Evolutionary conservation across 2,888 invertebrate genomes (phyloP).

Genomic region (Schrankia costaestrigalis): DNA sequence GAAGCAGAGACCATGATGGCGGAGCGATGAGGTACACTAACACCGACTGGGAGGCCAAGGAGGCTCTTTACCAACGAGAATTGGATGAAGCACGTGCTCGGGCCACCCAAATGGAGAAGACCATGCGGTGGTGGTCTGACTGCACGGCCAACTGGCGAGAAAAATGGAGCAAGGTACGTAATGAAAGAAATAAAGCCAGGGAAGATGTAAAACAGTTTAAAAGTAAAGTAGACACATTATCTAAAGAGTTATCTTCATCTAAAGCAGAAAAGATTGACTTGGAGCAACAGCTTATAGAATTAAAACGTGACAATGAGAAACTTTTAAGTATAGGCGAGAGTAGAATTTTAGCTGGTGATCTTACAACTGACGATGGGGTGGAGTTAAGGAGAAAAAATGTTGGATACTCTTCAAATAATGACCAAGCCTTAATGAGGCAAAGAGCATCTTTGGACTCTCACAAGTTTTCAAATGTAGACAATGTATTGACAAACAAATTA

Average conservation of each 20-base stretch:
- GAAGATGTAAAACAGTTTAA: slow-evolving; percentile 93
- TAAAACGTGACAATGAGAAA: slow-evolving; percentile 91
- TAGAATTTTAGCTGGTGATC: slow-evolving; percentile 62
- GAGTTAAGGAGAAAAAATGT: slow-evolving; percentile 64
- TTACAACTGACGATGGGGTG: slow-evolving; percentile 64
- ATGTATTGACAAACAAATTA: slow-evolving; percentile 64
- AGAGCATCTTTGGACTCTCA: slow-evolving; percentile 71
- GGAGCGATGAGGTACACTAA: slow-evolving; percentile 83
- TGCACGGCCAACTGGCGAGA: slow-evolving; percentile 98
- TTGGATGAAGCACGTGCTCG: slow-evolving; percentile 96
- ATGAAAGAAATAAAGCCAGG: slow-evolving; percentile 94
- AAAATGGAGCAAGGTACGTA: slow-evolving; percentile 97
- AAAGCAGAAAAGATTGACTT: slow-evolving; percentile 91
- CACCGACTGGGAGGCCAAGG: slow-evolving; percentile 89
- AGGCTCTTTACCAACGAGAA: slow-evolving; percentile 86
- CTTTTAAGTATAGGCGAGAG: slow-evolving; percentile 79
- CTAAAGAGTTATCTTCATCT: slow-evolving; percentile 87
- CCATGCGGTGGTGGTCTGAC: slow-evolving; percentile 99
- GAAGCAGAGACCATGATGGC: slow-evolving; percentile 82
- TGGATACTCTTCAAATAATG: slow-evolving; percentile 52
- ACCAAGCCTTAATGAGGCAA: slow-evolving; percentile 52
- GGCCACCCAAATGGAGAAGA: slow-evolving; percentile 99
- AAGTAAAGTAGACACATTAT: slow-evolving; percentile 87
- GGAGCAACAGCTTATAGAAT: slow-evolving; percentile 86
- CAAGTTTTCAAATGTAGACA: slow-evolving; percentile 71